Evolutionary conservation across 2,113 vertebrate genomes (phyloP).

Genomic region (Phylloscopus trochiloides): DNA sequence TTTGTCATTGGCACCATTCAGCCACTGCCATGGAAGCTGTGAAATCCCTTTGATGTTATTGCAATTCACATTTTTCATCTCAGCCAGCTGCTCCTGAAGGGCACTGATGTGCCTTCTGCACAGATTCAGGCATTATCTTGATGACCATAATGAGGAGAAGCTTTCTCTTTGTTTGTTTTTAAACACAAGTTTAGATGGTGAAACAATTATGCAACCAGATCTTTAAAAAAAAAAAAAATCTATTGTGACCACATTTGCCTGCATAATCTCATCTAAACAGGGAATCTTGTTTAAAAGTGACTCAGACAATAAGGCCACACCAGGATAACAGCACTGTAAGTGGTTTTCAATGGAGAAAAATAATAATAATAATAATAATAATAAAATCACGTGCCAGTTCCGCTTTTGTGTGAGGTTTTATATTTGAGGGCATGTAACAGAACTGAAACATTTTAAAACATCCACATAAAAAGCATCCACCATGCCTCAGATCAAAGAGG

Average conservation of each 20-base stretch:
- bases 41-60: not conserved
- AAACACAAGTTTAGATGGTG: conserved; percentile 7
- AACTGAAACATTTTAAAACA: not conserved
- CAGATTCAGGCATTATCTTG: not conserved
- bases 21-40: not conserved
- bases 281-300: conserved; percentile 6
- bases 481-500: not conserved
- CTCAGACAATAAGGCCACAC: conserved; percentile 1
- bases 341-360: not conserved
- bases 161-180: conserved; percentile 1
- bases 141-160: not conserved
- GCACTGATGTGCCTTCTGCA: not conserved
- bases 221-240: not conserved
- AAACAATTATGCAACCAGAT: conserved; percentile 1
- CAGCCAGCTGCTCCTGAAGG: not conserved
- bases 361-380: not conserved
- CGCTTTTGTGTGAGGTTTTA: not conserved
- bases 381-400: not conserved
- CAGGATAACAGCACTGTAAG: not conserved
- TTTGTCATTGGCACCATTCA: not conserved
- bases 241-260: not conserved
- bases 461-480: not conserved
- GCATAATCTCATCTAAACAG: conserved; percentile 1
- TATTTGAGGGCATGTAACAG: not conserved
- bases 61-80: not conserved